Evolutionary conservation across 2,113 vertebrate species (phyloP), one percentile per base, ranked within the genome.

Genomic region (Corydoras sp.): DNA sequence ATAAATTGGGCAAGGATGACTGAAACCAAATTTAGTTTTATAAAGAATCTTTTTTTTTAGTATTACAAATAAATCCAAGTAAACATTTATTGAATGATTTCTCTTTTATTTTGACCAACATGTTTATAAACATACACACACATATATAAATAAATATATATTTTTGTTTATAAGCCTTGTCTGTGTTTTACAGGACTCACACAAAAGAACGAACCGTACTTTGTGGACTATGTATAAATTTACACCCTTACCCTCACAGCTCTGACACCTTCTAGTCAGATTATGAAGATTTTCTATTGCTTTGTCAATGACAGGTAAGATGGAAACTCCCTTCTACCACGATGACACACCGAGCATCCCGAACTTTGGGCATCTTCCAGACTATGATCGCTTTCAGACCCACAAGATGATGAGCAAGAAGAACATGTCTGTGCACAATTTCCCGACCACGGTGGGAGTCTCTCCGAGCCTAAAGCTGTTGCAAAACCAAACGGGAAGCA

Each of bases 321-420:
- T 90, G 88, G 89, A 91, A 75, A 89, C 86, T 70, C 88, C 89
- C 66, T 91, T 91, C 76, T 91, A 91, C 79, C 86, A 91, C 60
- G 89, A 91, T 65, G 88, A 90, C 66, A 78, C 82, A 12, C 77
- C 76, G 1, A 65, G 80, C 0, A 66, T 81, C 48, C 76, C 83
- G 3, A 71, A 81, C 74, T 89, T 85, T 74, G 81, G 83, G 24
- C 84, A 85, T 5, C 68, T 85, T 3, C 18, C 83, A 0, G 86
- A 90, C 4, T 88, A 87, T 7, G 84, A 87, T 62, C 86, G 87
- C 43, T 89, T 85, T 76, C 79, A 79, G 0, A 82, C 80, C 53
- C 85, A 86, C 81, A 90, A 89, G 83, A 86, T 86, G 77, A 85
- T 89, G 81, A 85, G 73, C 67, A 90, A 90, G 80, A 90, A 87